Conservation (phyloP, 2,113 vertebrate species). For the Grallaria varia region DNA sequence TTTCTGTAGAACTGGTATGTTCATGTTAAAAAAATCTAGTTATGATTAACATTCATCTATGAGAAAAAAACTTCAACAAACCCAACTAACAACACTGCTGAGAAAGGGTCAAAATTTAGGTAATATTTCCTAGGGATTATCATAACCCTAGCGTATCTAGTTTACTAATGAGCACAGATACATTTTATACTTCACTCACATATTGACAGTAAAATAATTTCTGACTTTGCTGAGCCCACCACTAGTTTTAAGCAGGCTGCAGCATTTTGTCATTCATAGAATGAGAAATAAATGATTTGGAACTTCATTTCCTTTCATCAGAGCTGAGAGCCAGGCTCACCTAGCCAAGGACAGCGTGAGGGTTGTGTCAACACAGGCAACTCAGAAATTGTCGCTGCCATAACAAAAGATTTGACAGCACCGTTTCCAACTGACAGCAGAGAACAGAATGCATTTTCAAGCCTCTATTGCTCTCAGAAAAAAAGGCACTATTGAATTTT, state of each 20-base stretch:
- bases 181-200: not conserved
- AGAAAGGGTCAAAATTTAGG: not conserved
- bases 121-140: not conserved
- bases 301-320: conserved; percentile 11
- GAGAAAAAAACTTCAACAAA: not conserved
- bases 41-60: not conserved
- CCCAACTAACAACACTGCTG: not conserved
- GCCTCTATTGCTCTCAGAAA: not conserved
- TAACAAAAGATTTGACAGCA: not conserved
- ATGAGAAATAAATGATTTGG: conserved; percentile 14
- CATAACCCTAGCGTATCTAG: not conserved
- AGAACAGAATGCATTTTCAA: conserved; percentile 42
- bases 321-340: conserved; percentile 9
- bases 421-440: not conserved
- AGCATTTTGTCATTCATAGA: not conserved
- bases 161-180: not conserved
- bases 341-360: conserved; percentile 31
- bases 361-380: not conserved
- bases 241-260: not conserved
- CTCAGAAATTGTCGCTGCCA: not conserved
- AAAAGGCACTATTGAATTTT: not conserved
- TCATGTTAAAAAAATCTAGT: not conserved
- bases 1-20: not conserved
- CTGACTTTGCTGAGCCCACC: not conserved
- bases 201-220: not conserved